Conservation (phyloP, 2,797 vertebrate genomes). For the Phoeniculus purpureus region DNA sequence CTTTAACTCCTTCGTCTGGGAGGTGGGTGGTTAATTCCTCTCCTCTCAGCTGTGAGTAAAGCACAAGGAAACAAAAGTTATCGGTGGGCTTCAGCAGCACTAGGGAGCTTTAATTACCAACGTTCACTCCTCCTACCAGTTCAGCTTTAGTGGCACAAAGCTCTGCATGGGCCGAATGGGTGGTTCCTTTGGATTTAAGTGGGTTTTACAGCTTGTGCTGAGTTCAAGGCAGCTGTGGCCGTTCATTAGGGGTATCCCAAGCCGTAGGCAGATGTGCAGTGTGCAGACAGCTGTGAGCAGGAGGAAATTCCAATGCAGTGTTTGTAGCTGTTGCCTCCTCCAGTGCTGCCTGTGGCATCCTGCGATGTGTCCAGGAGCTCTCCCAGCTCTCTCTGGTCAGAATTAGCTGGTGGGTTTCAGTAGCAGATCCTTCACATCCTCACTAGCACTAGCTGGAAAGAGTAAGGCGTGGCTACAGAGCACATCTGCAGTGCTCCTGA, state of each 20-base stretch:
- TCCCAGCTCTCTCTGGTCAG: background rate
- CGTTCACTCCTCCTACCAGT: background rate
- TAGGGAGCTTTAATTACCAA: background rate
- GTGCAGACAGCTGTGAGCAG: background rate
- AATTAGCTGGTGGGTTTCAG: background rate
- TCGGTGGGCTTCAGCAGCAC: background rate
- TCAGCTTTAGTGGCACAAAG: background rate
- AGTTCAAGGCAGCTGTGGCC: background rate
- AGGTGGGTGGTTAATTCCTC: background rate
- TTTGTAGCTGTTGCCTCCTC: background rate
- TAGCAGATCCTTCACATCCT: background rate
- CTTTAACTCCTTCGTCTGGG: background rate
- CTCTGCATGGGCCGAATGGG: background rate
- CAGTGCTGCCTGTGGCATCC: background rate
- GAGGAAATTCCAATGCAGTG: rapidly evolving
- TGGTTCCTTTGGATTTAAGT: background rate
- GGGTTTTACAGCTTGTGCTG: background rate
- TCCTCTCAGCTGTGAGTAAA: background rate
- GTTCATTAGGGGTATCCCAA: rapidly evolving
- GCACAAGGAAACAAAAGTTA: background rate
- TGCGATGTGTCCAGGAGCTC: background rate
- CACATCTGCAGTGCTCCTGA: background rate
- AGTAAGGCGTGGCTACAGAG: background rate
- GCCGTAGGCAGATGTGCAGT: background rate
- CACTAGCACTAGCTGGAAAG: background rate